phyloP scores from a whole-genome alignment of 2,797 vertebrate genomes.

The Onychomys torridus region DNA sequence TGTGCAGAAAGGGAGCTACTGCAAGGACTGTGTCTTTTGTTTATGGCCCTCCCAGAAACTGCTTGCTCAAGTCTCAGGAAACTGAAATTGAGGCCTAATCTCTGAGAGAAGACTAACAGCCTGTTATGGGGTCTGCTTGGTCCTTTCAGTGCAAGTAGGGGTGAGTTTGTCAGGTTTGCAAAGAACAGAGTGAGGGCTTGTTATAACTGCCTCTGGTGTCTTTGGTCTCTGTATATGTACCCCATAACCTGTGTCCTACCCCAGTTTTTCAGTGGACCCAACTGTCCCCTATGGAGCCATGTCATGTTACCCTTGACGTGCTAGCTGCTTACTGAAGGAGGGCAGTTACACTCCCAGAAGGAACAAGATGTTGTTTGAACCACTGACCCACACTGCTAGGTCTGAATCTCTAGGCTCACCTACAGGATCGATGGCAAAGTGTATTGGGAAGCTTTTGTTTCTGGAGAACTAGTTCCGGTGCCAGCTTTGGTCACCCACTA shows the following conservation, averaged over 20 bases:
- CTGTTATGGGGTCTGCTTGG: no score
- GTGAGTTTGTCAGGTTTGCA: neutral
- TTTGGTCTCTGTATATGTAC: neutral
- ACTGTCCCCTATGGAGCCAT: neutral
- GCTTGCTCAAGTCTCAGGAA: no score
- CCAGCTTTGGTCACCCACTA: neutral
- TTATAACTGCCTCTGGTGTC: neutral
- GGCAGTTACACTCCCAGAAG: neutral
- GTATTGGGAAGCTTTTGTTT: neutral
- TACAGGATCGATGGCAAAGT: neutral
- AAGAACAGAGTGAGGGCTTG: neutral
- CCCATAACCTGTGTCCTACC: neutral
- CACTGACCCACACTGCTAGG: neutral
- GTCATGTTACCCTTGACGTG: neutral
- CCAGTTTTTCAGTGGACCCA: neutral
- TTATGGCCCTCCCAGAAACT: no score
- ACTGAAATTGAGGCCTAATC: no score
- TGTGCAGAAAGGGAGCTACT: no score
- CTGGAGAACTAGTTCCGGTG: constrained; percentile 10
- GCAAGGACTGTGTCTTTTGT: no score
- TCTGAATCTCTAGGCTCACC: neutral
- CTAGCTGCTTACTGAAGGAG: neutral
- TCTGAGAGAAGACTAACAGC: no score
- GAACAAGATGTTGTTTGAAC: neutral
- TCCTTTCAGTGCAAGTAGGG: no score